These are phyloP conservation scores for Vanessa cardui DNA, from an alignment of 2,888 invertebrate species.

Conservation along the genomic window DNA sequence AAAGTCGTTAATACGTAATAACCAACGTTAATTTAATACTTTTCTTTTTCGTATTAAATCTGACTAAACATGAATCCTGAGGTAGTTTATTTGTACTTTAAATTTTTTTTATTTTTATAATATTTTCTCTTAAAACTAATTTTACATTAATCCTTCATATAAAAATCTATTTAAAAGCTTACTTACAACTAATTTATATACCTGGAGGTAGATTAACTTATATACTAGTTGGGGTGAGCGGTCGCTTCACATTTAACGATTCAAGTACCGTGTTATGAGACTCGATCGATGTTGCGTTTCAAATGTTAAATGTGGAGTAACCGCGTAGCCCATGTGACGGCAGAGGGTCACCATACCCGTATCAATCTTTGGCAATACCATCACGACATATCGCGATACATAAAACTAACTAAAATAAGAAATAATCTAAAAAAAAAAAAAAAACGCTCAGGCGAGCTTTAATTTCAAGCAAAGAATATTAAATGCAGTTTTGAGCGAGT, in stretches of 20 bases:
- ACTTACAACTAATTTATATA: conserved; percentile 73
- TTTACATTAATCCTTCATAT: conserved; percentile 75
- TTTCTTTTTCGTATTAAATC: conserved; percentile 56
- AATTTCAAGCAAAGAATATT: conserved; percentile 48
- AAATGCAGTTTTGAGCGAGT: conserved; percentile 61
- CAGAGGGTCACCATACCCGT: conserved; percentile 83
- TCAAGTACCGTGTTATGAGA: conserved; percentile 15
- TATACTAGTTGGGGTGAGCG: conserved; percentile 62
- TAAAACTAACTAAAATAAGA: conserved; percentile 58
- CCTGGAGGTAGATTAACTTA: conserved; percentile 83
- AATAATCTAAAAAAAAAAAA: conserved; percentile 48
- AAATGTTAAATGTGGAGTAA: conserved; percentile 52
- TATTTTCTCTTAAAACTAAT: conserved; percentile 66
- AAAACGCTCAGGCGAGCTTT: conserved; percentile 55
- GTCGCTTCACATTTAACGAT: conserved; percentile 54
- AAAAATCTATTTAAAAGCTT: conserved; percentile 80
- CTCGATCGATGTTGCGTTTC: conserved; percentile 31
- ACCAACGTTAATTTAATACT: conserved; percentile 52
- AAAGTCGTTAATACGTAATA: conserved; percentile 41
- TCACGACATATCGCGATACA: conserved; percentile 81
- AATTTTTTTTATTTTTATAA: conserved; percentile 64
- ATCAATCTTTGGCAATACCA: conserved; percentile 83
- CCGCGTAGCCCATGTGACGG: conserved; percentile 76
- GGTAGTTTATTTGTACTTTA: conserved; percentile 82
- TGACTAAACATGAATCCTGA: conserved; percentile 78